Percentiles rank a stretch among this genome's conserved stretches.
phyloP scores from a whole-genome alignment of 2,888 invertebrate species.

The Caenorhabditis parvicauda region DNA sequence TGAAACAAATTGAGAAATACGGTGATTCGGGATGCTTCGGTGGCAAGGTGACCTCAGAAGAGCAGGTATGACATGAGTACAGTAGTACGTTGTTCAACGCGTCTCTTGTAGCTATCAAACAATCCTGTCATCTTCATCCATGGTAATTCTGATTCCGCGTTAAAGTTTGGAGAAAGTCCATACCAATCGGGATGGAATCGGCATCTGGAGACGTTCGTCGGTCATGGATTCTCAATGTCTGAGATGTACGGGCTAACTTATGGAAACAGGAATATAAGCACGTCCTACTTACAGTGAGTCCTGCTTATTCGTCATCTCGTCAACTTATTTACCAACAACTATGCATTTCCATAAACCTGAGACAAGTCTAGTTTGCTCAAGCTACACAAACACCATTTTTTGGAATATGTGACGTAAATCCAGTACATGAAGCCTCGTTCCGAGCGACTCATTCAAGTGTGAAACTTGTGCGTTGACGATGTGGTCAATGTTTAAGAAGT shows the following conservation, averaged over 20 bases:
- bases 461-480: too few relatives aligned
- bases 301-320: too few relatives aligned
- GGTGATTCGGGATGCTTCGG: slow-evolving; percentile 41
- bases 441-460: too few relatives aligned
- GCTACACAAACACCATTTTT: too few relatives aligned
- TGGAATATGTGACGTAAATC: too few relatives aligned
- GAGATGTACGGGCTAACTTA: slow-evolving; percentile 58
- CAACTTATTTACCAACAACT: too few relatives aligned
- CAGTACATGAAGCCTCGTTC: too few relatives aligned
- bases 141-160: slow-evolving; percentile 57
- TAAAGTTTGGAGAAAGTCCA: slow-evolving; percentile 30
- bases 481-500: too few relatives aligned
- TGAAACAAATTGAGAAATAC: slow-evolving; percentile 10
- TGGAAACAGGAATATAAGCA: slow-evolving; percentile 40
- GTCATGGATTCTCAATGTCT: slow-evolving; percentile 35
- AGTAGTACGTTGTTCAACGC: neutral
- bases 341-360: neutral
- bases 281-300: slow-evolving; percentile 30
- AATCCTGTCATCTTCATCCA: slow-evolving; percentile 55
- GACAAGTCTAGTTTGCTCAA: neutral
- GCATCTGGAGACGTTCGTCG: slow-evolving; percentile 24
- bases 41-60: slow-evolving; percentile 25
- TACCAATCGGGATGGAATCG: slow-evolving; percentile 48
- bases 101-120: slow-evolving; percentile 30
- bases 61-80: slow-evolving; percentile 18